Evolutionary conservation across 2,797 vertebrate species (phyloP), one percentile per base, ranked within the genome.

Genomic region (Xenentodon cancila): DNA sequence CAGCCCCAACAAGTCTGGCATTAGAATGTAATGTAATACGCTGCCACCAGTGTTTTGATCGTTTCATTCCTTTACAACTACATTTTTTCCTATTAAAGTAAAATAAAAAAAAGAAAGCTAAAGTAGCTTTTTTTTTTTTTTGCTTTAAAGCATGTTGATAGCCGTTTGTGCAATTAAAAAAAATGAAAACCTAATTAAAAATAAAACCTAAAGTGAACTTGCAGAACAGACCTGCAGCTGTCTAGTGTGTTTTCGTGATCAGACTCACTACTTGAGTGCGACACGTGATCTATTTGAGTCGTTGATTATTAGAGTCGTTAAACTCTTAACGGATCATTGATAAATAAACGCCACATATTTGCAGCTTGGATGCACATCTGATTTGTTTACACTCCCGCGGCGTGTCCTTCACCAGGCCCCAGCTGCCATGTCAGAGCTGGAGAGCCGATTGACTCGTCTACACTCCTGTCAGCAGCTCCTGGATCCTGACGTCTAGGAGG

Each of bases 361-460:
- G 1, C 61, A 44, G 46, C 20, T 54, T 18, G 20, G 43, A 61
- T 34, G 27, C 16, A 18, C 49, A 69, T 59, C 44, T 50, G 50
- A 58, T 65, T 12, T 43, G 27, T 60, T 53, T 72, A 68, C 56
- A 77, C 63, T 12, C 16, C 18, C 4, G 59, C 13, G 9, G 32
- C 7, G 42, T 0, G 42, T 37, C 9, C 11, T 37, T 37, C 34
- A 11, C 34, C 30, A 32, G 30, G 30, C 30, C 30, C 30, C 77
- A 75, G 82, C 83, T 83, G 73, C 76, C 75, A 58, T 64, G 75
- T 68, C 56, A 61, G 73, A 55, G 57, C 69, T 46, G 71, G 19
- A 68, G 68, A 73, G 71, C 77, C 73, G 80, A 82, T 86, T 81
- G 88, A 89, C 78, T 85, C 89, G 87, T 92, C 88, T 91, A 76